phyloP scores from a whole-genome alignment of 2,888 invertebrate species.

The Leptogaster cylindrica region DNA sequence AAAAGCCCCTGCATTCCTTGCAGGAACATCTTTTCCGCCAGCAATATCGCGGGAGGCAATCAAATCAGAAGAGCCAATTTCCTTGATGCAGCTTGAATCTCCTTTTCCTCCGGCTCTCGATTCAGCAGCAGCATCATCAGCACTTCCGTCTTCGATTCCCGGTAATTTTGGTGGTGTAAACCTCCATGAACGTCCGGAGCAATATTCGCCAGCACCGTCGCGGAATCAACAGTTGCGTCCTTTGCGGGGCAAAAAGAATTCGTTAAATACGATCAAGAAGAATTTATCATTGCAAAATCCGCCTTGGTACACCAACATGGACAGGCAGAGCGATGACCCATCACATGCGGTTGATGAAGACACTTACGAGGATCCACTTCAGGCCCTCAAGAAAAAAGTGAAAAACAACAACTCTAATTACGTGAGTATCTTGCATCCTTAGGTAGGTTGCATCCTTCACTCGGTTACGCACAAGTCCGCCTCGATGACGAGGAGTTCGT shows the following conservation, averaged over 20 bases:
- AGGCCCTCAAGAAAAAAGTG: slow-evolving; percentile 41
- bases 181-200: slow-evolving; percentile 28
- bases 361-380: slow-evolving; percentile 41
- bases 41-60: neutral
- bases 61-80: slow-evolving; percentile 26
- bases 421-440: slow-evolving; percentile 41
- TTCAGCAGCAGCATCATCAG: neutral
- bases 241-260: slow-evolving; percentile 39
- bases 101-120: no score
- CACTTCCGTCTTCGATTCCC: neutral
- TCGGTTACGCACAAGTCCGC: neutral
- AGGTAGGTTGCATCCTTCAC: neutral
- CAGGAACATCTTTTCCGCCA: neutral
- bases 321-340: slow-evolving; percentile 45
- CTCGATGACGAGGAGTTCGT: slow-evolving; percentile 15
- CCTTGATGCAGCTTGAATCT: neutral
- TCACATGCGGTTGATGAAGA: slow-evolving; percentile 20
- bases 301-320: slow-evolving; percentile 16
- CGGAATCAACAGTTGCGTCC: slow-evolving; percentile 15
- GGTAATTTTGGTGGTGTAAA: slow-evolving; percentile 18
- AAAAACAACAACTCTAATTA: slow-evolving; percentile 34
- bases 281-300: slow-evolving; percentile 27
- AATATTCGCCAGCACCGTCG: slow-evolving; percentile 10
- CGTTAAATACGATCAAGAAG: slow-evolving; percentile 38
- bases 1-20: neutral